Evolutionary conservation across 2,113 vertebrate species (phyloP).

Genomic region (Chamaea fasciata): DNA sequence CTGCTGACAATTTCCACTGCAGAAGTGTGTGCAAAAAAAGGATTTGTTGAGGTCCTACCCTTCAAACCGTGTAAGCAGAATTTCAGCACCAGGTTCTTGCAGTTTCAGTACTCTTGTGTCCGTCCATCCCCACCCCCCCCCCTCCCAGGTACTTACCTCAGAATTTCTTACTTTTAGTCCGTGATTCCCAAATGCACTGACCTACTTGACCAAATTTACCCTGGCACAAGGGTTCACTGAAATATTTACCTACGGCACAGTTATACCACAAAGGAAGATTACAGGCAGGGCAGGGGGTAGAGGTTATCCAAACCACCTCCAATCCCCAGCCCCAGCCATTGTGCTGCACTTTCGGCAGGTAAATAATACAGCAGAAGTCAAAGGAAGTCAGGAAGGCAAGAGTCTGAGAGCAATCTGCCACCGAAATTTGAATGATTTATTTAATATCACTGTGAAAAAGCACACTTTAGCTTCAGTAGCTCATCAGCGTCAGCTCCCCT

Average conservation of each 20-base stretch:
- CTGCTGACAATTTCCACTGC: not conserved
- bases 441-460: not conserved
- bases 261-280: not conserved
- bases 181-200: not conserved
- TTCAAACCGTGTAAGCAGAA: not conserved
- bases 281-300: not conserved
- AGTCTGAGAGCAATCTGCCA: not conserved
- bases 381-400: not conserved
- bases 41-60: not conserved
- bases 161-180: not conserved
- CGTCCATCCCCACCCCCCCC: no score
- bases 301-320: not conserved
- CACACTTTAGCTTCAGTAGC: not conserved
- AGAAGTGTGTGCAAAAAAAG: not conserved
- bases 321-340: not conserved
- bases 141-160: fast-evolving
- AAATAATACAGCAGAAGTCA: not conserved
- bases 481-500: not conserved
- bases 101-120: not conserved
- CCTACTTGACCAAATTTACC: not conserved
- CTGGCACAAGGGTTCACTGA: not conserved
- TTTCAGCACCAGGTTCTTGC: not conserved
- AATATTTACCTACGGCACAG: not conserved
- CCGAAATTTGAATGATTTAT: not conserved
- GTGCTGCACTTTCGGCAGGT: not conserved